Percentiles rank a stretch among this genome's conserved stretches.
phyloP scores from a whole-genome alignment of 2,888 invertebrate genomes.

The Nineta flava region DNA sequence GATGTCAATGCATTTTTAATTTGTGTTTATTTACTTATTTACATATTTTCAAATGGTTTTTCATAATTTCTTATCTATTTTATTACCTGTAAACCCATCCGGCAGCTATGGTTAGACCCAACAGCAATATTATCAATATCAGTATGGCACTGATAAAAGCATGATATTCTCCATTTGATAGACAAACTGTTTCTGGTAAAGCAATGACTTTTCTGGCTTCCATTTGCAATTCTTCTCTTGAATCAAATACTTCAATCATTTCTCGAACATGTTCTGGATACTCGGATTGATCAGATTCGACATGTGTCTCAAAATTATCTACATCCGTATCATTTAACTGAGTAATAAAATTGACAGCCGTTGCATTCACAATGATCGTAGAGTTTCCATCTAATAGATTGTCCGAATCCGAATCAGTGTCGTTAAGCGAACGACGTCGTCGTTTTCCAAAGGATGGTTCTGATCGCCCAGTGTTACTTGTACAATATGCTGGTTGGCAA shows the following conservation, averaged over 20 bases:
- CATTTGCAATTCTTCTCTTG: slow-evolving; percentile 51
- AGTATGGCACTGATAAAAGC: slow-evolving; percentile 67
- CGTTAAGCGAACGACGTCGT: slow-evolving; percentile 37
- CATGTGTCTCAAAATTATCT: slow-evolving; percentile 21
- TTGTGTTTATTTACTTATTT: too few species aligned
- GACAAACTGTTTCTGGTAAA: slow-evolving; percentile 55
- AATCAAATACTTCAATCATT: slow-evolving; percentile 82
- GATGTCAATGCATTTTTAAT: too few species aligned
- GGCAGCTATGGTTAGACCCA: slow-evolving; percentile 56
- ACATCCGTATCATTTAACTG: slow-evolving; percentile 14
- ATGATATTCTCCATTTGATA: slow-evolving; percentile 71
- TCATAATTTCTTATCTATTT: too few species aligned
- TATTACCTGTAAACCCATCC: slow-evolving; percentile 58
- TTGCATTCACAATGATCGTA: slow-evolving; percentile 9
- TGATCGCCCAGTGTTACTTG: slow-evolving; percentile 58
- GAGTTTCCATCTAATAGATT: slow-evolving; percentile 16
- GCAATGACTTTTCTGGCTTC: slow-evolving; percentile 51
- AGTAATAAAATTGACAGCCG: slow-evolving; percentile 7
- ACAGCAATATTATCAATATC: slow-evolving; percentile 53
- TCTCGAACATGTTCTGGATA: slow-evolving; percentile 66
- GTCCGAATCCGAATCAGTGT: slow-evolving; percentile 14
- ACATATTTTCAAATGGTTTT: too few species aligned
- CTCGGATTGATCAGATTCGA: slow-evolving; percentile 31
- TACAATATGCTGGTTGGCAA: slow-evolving; percentile 81
- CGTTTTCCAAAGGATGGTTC: slow-evolving; percentile 71